Conservation (phyloP, 1,140 invertebrate species). For the Caenorhabditis remanei region DNA sequence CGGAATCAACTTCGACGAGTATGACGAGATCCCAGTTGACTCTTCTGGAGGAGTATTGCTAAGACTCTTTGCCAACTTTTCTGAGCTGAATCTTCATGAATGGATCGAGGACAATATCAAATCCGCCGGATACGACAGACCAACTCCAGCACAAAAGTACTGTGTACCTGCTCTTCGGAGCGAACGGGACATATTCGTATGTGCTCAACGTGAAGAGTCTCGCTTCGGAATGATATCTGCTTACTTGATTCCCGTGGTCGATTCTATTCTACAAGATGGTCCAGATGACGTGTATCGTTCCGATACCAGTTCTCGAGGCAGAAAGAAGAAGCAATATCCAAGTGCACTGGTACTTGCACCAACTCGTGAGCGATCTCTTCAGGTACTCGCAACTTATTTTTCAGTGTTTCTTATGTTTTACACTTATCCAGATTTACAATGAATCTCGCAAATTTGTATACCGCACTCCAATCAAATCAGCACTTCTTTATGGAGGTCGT, state of each 20-base stretch:
- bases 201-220: slow-evolving; percentile 85
- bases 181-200: slow-evolving; percentile 92
- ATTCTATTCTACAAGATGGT: slow-evolving; percentile 69
- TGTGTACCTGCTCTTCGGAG: slow-evolving; percentile 92
- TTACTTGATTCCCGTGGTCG: background rate
- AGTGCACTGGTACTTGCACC: slow-evolving; percentile 81
- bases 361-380: slow-evolving; percentile 93
- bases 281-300: slow-evolving; percentile 63
- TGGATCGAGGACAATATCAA: slow-evolving; percentile 77
- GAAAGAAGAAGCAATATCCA: slow-evolving; percentile 90
- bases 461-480: slow-evolving; percentile 89
- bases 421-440: slow-evolving; percentile 85
- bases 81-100: slow-evolving; percentile 73
- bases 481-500: slow-evolving; percentile 85
- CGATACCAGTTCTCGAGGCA: slow-evolving; percentile 76
- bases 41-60: slow-evolving; percentile 94
- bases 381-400: slow-evolving; percentile 78
- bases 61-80: slow-evolving; percentile 83
- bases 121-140: slow-evolving; percentile 75
- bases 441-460: slow-evolving; percentile 97
- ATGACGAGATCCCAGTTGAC: slow-evolving; percentile 99
- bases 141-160: slow-evolving; percentile 83
- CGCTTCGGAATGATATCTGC: slow-evolving; percentile 89
- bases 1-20: slow-evolving; percentile 99
- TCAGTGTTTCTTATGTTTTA: background rate